Evolutionary conservation across 2,888 invertebrate species (phyloP).

Genomic region (Laothoe populi): DNA sequence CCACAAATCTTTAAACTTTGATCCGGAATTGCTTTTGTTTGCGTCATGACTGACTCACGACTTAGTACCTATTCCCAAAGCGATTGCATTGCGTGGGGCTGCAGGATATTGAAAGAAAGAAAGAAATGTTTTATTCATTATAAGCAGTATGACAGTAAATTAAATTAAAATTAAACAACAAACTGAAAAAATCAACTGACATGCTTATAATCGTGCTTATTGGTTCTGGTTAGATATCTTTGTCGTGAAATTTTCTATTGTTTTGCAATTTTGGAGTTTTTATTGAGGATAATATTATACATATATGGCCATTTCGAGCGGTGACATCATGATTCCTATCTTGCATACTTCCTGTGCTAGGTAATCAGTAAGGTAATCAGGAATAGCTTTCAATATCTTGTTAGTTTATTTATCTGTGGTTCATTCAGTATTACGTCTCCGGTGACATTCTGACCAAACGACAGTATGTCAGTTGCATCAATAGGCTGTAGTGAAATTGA

Average conservation of each 20-base stretch:
- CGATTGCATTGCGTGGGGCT: conserved; percentile 18
- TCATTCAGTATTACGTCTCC: conserved; percentile 16
- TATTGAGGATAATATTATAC: neutral
- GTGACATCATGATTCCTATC: too few relatives aligned
- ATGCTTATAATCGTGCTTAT: too few relatives aligned
- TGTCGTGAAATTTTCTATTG: neutral
- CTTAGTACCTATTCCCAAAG: conserved; percentile 12
- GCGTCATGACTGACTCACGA: conserved; percentile 3
- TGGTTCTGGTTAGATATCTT: neutral
- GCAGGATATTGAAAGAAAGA: neutral
- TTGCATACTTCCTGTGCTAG: too few relatives aligned
- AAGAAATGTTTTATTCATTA: too few relatives aligned
- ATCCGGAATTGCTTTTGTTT: neutral
- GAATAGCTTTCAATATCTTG: too few relatives aligned
- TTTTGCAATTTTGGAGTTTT: neutral
- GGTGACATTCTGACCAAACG: conserved; percentile 9
- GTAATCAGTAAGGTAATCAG: too few relatives aligned
- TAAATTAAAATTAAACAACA: too few relatives aligned
- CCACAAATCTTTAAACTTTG: neutral
- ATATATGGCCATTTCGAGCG: too few relatives aligned
- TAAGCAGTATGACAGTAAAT: too few relatives aligned
- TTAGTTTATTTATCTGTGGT: neutral
- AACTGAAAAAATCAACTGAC: too few relatives aligned
- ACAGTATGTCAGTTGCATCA: conserved; percentile 16
- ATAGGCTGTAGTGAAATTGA: neutral